Evolutionary conservation across 2,113 vertebrate species (phyloP), one percentile per base, ranked within the genome.

Genomic region (Acanthisitta chloris): DNA sequence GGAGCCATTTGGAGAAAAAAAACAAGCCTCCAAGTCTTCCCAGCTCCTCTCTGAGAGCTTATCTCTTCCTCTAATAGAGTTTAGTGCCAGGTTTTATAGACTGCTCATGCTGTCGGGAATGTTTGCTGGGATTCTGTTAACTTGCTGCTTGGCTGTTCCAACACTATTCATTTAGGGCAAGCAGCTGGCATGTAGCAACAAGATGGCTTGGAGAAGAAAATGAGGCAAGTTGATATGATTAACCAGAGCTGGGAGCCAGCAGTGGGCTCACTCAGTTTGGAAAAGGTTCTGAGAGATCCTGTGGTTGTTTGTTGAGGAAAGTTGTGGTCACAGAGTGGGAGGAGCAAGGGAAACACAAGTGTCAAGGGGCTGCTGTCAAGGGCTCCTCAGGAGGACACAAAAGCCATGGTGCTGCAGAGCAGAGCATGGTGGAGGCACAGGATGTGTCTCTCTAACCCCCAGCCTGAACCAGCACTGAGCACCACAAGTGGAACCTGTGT

Each of bases 101-200:
- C 90, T 95, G 95, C 88, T 96, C 92, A 81, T 94, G 90, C 96
- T 97, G 97, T 97, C 88, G 81, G 94, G 91, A 96, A 91, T 91
- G 92, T 93, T 97, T 95, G 97, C 96, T 95, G 94, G 86, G 95
- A 94, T 92, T 95, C 95, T 94, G 94, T 97, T 97, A 97, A 97
- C 96, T 97, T 92, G 90, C 81, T 95, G 90, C 83, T 92, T 96
- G 95, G 95, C 95, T 96, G 91, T 97, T 95, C 94, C 94, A 92
- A 71, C 88, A 86, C 96, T 96, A 91, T 97, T 97, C 95, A 94
- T 97, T 94, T 92, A 93, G 94, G 87, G 85, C 95, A 93, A 96
- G 96, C 95, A 97, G 95, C 96, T 96, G 96, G 97, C 94, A 94
- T 95, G 89, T 94, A 95, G 96, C 88, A 96, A 95, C 91, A 94